phyloP scores from a whole-genome alignment of 1,140 invertebrate species.

The Drosophila miranda region DNA sequence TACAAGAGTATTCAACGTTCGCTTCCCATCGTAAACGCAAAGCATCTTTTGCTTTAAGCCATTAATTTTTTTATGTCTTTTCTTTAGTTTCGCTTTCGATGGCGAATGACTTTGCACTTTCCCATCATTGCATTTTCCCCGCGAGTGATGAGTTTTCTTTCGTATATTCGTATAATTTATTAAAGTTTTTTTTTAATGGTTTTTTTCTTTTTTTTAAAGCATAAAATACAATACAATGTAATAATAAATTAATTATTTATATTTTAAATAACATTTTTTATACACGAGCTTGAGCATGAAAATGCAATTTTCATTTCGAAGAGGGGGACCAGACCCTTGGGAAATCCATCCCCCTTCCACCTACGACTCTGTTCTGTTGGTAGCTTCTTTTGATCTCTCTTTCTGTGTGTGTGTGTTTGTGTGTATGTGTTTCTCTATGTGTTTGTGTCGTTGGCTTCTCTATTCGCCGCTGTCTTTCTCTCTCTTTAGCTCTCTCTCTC shows the following conservation, averaged over 20 bases:
- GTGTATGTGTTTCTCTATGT: neutral
- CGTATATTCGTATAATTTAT: constrained; percentile 36
- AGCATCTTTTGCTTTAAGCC: too few relatives aligned
- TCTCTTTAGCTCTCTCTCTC: too few relatives aligned
- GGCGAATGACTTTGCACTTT: constrained; percentile 27
- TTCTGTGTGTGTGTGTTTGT: neutral
- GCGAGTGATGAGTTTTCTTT: neutral
- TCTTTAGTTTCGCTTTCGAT: neutral
- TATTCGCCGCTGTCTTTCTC: too few relatives aligned
- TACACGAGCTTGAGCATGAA: constrained; percentile 50
- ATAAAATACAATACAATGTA: constrained; percentile 56
- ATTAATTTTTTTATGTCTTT: too few relatives aligned
- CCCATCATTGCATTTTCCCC: constrained; percentile 4
- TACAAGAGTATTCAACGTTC: too few relatives aligned
- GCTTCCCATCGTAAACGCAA: too few relatives aligned
- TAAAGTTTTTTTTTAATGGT: constrained; percentile 8
- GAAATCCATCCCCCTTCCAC: too few relatives aligned
- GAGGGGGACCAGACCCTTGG: neutral
- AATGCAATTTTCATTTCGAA: constrained; percentile 15
- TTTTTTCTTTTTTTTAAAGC: constrained; percentile 32
- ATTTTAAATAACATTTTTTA: constrained; percentile 51
- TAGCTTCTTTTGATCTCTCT: constrained; percentile 50
- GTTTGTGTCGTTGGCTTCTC: neutral
- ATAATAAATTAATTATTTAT: constrained; percentile 63
- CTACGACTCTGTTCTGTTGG: constrained; percentile 8